phyloP scores from a whole-genome alignment of 1,140 invertebrate genomes.

The Stenopsyche tienmushanensis region DNA sequence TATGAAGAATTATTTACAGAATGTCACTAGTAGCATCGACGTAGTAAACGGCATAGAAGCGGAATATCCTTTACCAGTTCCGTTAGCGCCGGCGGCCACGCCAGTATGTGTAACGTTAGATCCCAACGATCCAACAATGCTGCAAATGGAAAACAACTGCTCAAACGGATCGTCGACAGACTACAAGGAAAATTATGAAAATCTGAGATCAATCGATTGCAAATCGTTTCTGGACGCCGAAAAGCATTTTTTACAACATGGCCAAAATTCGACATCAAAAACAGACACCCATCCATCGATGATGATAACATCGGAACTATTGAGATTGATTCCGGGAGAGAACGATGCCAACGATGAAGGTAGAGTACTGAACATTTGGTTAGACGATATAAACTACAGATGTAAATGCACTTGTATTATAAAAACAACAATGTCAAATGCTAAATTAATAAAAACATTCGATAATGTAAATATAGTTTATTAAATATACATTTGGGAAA shows the following conservation, averaged over 20 bases:
- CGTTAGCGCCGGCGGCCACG: constrained; percentile 34
- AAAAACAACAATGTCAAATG: not conserved
- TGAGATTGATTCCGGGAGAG: constrained; percentile 64
- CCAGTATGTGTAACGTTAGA: constrained; percentile 31
- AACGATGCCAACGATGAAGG: constrained; percentile 42
- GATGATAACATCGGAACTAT: constrained; percentile 68
- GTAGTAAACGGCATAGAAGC: constrained; percentile 32
- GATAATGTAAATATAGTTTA: too few species aligned
- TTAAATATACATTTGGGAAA: too few species aligned
- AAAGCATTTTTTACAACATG: constrained; percentile 63
- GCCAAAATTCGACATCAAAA: constrained; percentile 46
- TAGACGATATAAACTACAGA: too few species aligned
- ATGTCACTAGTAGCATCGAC: constrained; percentile 16
- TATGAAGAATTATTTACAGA: constrained; percentile 25
- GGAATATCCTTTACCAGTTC: constrained; percentile 37
- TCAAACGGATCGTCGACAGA: constrained; percentile 28
- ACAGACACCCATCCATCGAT: constrained; percentile 47
- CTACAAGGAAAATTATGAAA: constrained; percentile 67
- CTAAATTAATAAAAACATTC: too few species aligned
- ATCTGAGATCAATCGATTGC: constrained; percentile 64
- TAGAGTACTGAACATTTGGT: constrained; percentile 9
- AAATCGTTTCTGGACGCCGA: constrained; percentile 67
- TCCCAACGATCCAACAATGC: constrained; percentile 25
- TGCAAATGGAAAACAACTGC: constrained; percentile 9
- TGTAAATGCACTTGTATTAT: too few species aligned